These are phyloP conservation scores for Caenorhabditis virilis DNA, from an alignment of 2,888 invertebrate genomes.

Conservation along the genomic window DNA sequence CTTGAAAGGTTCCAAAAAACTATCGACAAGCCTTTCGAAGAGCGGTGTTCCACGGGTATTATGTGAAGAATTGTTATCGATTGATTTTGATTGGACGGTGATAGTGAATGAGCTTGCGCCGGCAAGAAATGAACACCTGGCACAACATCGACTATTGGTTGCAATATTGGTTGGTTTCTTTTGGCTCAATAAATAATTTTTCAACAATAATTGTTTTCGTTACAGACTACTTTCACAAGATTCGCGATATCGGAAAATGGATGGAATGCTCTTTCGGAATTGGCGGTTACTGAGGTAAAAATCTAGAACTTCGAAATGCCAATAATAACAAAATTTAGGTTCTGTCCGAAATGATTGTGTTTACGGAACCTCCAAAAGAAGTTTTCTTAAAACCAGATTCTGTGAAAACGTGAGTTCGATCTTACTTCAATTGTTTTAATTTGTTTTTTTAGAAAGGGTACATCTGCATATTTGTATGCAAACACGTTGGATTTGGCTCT, in stretches of 20 bases:
- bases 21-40: conserved; percentile 17
- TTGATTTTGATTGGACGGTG: conserved; percentile 40
- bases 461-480: conserved; percentile 27
- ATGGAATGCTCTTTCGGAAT: conserved; percentile 46
- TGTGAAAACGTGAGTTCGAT: conserved; percentile 35
- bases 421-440: background rate
- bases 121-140: conserved; percentile 13
- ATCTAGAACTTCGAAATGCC: no score
- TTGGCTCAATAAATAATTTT: background rate
- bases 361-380: conserved; percentile 44
- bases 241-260: conserved; percentile 37
- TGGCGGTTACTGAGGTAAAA: conserved; percentile 30
- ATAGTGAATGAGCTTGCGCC: conserved; percentile 8
- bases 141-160: conserved; percentile 23
- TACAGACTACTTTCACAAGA: conserved; percentile 40
- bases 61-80: conserved; percentile 29
- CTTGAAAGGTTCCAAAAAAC: conserved; percentile 37
- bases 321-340: conserved; percentile 8
- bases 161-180: conserved; percentile 33
- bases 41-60: conserved; percentile 40
- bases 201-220: conserved; percentile 2
- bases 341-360: conserved; percentile 31
- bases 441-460: conserved; percentile 35
- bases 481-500: conserved; percentile 36
- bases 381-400: conserved; percentile 48